Evolutionary conservation across 1,140 invertebrate species (phyloP), one percentile per base, ranked within the genome.

Genomic region (Pseudomyrmex cubaensis): DNA sequence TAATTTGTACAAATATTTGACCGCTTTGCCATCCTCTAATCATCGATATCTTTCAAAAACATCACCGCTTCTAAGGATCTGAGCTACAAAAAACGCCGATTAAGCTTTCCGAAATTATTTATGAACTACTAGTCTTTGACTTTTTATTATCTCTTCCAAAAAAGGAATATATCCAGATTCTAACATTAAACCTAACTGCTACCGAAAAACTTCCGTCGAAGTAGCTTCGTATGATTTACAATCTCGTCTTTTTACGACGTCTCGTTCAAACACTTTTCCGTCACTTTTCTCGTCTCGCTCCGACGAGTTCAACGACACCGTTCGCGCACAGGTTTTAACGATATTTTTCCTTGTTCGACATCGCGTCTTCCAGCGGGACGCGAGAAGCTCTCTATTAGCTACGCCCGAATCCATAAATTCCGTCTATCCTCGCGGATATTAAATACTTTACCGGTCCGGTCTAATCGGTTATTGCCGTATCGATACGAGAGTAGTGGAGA

Each of bases 171-270:
- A 35, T 35, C 35, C 5, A 35, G 35, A 35, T 5, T 57, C n/a
- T n/a, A n/a, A n/a, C 54, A 57, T 15, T n/a, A 52, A 52, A 52
- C 5, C 35, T 35, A 52, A 52, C 3, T 10, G 54, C 54, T 57
- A 17, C 54, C 74, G 22, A 56, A 67, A 9, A 77, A 20, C 48
- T 75, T 4, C 57, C 20, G 46, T 22, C 1, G 22, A 64, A 82
- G 48, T 20, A 67, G 13, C 59, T 46, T 59, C 69, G 63, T 73
- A 89, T 90, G 90, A 90, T 91, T 91, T 91, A 92, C 87, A 85
- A 67, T 73, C 82, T 86, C 57, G 46, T 86, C 84, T 78, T 89
- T 92, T 92, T 92, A 92, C 88, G 86, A 90, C 83, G 67, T 67
- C 56, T 86, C 76, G 44, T 54, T 22, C 15, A 17, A 5, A 54